Conservation (phyloP, 2,888 invertebrate genomes). For the Spisula solida region DNA sequence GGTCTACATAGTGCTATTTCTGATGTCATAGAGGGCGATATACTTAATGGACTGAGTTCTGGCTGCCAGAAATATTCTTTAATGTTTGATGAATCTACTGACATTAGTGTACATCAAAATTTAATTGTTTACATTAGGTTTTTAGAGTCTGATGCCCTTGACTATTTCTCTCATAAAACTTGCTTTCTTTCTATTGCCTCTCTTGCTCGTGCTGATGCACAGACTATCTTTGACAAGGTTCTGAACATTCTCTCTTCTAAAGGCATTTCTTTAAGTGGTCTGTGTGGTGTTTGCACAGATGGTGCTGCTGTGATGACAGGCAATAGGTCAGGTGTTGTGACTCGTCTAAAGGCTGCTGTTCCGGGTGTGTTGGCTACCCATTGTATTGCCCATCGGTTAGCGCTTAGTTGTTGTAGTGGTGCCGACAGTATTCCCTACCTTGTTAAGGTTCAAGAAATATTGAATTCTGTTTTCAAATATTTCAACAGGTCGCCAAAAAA, state of each 20-base stretch:
- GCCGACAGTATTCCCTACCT: conserved; percentile 65
- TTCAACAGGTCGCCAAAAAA: conserved; percentile 51
- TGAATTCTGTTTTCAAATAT: conserved; percentile 57
- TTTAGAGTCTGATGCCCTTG: conserved; percentile 34
- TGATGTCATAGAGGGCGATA: too few relatives aligned
- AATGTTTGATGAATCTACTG: conserved; percentile 56
- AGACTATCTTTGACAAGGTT: not conserved
- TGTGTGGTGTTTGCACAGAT: conserved; percentile 50
- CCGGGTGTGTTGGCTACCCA: conserved; percentile 61
- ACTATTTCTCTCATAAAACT: conserved; percentile 13
- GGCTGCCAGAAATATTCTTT: not conserved
- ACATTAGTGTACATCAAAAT: conserved; percentile 53
- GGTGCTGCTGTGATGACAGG: conserved; percentile 64
- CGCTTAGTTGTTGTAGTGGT: conserved; percentile 58
- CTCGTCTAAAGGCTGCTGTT: conserved; percentile 51
- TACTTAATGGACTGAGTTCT: too few relatives aligned
- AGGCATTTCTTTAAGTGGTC: conserved; percentile 6
- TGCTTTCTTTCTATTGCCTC: not conserved
- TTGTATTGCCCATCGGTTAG: conserved; percentile 68
- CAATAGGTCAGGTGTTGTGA: conserved; percentile 62
- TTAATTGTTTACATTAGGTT: conserved; percentile 47
- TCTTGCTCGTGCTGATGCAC: conserved; percentile 24
- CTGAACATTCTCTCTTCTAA: not conserved
- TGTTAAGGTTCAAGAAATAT: conserved; percentile 64
- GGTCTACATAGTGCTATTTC: too few relatives aligned